phyloP scores from a whole-genome alignment of 2,888 invertebrate genomes.

The Druceiella hillmani region DNA sequence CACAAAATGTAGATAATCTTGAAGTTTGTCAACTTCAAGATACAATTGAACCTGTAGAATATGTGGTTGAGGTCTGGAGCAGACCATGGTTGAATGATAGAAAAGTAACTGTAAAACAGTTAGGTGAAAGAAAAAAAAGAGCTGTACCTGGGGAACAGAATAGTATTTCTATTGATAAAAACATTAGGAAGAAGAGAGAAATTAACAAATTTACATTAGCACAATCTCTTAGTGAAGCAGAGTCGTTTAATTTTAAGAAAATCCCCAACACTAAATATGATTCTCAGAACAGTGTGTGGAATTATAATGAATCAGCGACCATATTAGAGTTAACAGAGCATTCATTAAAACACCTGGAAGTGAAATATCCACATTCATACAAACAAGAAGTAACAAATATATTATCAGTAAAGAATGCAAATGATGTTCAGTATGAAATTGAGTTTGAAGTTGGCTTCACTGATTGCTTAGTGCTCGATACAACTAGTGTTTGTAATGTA shows the following conservation, averaged over 20 bases:
- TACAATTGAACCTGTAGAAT: constrained; percentile 28
- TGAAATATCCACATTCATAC: constrained; percentile 39
- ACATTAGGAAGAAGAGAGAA: too few species aligned
- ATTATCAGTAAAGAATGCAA: constrained; percentile 40
- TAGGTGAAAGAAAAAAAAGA: constrained; percentile 1
- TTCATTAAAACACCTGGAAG: constrained; percentile 41
- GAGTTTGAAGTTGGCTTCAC: constrained; percentile 43
- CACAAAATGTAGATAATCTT: constrained; percentile 28
- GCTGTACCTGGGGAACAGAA: not conserved
- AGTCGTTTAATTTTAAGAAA: too few species aligned
- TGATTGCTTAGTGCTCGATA: constrained; percentile 37
- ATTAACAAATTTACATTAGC: too few species aligned
- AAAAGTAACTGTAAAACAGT: too few species aligned
- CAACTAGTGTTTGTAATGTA: constrained; percentile 31
- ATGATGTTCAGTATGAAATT: constrained; percentile 41
- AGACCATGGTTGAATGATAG: constrained; percentile 47
- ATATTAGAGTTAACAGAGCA: constrained; percentile 34
- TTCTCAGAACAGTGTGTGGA: too few species aligned
- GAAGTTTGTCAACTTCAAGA: constrained; percentile 26
- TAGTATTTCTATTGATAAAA: too few species aligned
- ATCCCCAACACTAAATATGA: too few species aligned
- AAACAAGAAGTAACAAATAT: constrained; percentile 40
- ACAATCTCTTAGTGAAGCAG: too few species aligned
- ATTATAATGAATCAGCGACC: too few species aligned
- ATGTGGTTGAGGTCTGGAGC: constrained; percentile 51